phyloP scores from a whole-genome alignment of 2,797 vertebrate genomes.

The Propithecus deckenii region DNA sequence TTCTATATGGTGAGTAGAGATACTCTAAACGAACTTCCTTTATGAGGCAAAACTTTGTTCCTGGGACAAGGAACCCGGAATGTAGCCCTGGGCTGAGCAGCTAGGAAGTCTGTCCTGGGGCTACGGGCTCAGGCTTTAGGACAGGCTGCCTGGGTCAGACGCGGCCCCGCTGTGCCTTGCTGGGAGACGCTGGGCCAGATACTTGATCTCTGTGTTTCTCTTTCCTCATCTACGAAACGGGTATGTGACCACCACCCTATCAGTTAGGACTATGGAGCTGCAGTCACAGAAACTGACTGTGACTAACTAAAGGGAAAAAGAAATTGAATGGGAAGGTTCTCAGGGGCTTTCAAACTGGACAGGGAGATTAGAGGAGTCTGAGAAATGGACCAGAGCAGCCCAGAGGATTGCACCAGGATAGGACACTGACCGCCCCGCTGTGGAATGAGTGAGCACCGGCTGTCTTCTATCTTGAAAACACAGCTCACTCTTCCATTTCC shows the following conservation, averaged over 20 bases:
- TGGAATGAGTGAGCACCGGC: not conserved
- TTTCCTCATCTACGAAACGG: not conserved
- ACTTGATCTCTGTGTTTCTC: not conserved
- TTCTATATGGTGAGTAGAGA: not conserved
- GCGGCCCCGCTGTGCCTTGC: no score
- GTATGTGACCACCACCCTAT: not conserved
- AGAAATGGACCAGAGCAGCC: not conserved
- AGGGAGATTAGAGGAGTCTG: not conserved
- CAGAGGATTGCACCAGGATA: not conserved
- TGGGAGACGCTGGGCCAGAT: not conserved
- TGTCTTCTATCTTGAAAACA: not conserved
- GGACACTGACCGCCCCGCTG: not conserved
- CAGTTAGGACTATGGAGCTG: not conserved
- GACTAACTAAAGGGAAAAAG: not conserved
- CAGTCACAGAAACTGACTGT: not conserved
- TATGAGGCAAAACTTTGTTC: not conserved
- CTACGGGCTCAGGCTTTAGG: not conserved
- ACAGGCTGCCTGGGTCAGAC: not conserved
- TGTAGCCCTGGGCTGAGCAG: not conserved
- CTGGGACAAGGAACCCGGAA: not conserved
- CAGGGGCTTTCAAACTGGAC: not conserved
- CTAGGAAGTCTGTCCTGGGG: not conserved
- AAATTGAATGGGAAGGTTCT: not conserved
- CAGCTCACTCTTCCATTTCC: not conserved
- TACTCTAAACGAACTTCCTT: not conserved